phyloP scores from a whole-genome alignment of 2,888 invertebrate species.

The Seladonia tumulorum region DNA sequence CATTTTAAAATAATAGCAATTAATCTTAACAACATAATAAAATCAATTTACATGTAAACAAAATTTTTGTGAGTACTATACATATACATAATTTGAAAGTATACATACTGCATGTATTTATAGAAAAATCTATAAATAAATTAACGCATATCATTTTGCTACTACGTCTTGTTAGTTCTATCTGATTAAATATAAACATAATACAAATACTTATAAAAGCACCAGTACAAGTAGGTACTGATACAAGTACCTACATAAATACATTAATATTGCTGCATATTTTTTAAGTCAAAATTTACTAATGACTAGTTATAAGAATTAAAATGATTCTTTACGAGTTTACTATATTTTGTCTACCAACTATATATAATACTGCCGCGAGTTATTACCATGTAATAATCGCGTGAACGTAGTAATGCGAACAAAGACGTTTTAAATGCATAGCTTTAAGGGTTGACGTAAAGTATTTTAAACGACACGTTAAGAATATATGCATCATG shows the following conservation, averaged over 20 bases:
- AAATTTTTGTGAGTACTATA: background rate
- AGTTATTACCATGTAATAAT: constrained; percentile 13
- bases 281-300: background rate
- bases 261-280: background rate
- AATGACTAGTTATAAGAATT: background rate
- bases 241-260: background rate
- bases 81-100: background rate
- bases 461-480: constrained; percentile 22
- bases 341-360: background rate
- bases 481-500: constrained; percentile 22
- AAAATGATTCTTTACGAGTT: background rate
- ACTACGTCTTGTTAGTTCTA: background rate
- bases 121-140: constrained; percentile 3
- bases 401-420: background rate
- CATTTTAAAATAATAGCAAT: too few species aligned
- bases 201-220: background rate
- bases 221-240: background rate
- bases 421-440: constrained; percentile 23
- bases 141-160: background rate
- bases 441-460: constrained; percentile 27
- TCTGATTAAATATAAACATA: background rate
- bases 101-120: background rate
- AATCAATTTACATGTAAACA: background rate
- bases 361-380: background rate
- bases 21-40: background rate